A percentile compares a stretch with the other conserved stretches of the same genome.
These are phyloP conservation scores for Hippolais icterina DNA, from an alignment of 2,113 vertebrate genomes.

Conservation along the genomic window DNA sequence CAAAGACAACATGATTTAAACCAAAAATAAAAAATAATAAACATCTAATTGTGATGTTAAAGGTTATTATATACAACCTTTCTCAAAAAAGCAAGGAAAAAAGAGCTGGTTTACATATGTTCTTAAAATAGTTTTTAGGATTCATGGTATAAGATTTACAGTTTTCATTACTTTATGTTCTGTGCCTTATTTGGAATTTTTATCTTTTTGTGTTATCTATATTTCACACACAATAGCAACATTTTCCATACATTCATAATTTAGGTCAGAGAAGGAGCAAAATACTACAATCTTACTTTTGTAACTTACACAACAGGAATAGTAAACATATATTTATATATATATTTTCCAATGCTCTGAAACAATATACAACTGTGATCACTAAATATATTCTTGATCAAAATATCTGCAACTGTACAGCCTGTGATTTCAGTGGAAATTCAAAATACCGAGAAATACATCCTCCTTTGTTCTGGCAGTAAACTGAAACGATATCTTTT, in stretches of 20 bases:
- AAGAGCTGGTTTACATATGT: fast-evolving
- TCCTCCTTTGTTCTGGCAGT: not conserved
- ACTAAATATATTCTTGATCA: not conserved
- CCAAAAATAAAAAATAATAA: not conserved
- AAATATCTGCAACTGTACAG: not conserved
- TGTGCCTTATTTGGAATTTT: not conserved
- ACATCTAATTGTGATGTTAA: not conserved
- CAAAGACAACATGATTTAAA: not conserved
- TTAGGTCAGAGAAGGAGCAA: not conserved
- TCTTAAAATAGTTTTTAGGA: not conserved
- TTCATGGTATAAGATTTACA: not conserved
- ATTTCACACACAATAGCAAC: not conserved
- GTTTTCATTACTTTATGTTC: not conserved
- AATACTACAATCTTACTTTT: not conserved
- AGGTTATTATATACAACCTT: not conserved
- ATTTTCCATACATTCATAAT: not conserved
- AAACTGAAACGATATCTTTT: not conserved
- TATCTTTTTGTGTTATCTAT: not conserved
- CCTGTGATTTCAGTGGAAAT: not conserved
- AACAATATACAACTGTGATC: not conserved
- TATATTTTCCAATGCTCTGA: not conserved
- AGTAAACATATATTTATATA: not conserved
- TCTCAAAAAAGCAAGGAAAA: not conserved
- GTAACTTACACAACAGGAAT: not conserved
- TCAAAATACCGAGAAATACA: not conserved